Evolutionary conservation across 2,797 vertebrate species (phyloP).

Genomic region (Melanotaenia boesemani): DNA sequence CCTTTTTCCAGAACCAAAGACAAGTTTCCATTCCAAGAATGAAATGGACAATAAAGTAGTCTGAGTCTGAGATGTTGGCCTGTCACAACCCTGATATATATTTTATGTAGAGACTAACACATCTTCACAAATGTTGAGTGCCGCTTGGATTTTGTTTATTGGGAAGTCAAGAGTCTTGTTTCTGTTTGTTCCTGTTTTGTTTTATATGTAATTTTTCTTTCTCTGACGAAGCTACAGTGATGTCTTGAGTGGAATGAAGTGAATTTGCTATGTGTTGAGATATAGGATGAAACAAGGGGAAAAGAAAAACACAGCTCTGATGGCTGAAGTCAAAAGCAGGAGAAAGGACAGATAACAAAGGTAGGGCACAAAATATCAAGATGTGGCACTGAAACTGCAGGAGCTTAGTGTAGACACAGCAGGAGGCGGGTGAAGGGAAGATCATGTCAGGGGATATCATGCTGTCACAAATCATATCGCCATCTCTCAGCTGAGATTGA

Average conservation of each 20-base stretch:
- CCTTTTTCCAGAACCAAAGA: no score
- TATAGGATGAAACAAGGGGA: slow-evolving; percentile 19
- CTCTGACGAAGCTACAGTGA: slow-evolving; percentile 10
- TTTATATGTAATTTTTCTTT: slow-evolving; percentile 19
- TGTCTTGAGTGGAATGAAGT: slow-evolving; percentile 25
- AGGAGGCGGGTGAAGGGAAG: slow-evolving; percentile 51
- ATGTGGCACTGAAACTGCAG: slow-evolving; percentile 43
- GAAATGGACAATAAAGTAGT: no score
- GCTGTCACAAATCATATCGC: slow-evolving; percentile 71
- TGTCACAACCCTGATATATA: slow-evolving; percentile 57
- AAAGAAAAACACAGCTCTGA: slow-evolving; percentile 30
- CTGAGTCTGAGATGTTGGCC: slow-evolving; percentile 62
- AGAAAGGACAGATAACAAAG: slow-evolving; percentile 45
- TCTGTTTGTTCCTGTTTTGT: no score
- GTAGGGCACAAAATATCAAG: slow-evolving; percentile 57
- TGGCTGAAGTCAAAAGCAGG: slow-evolving; percentile 47
- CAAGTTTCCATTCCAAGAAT: no score
- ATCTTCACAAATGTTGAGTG: slow-evolving; percentile 34
- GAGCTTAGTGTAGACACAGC: slow-evolving; percentile 64
- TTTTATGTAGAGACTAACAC: slow-evolving; percentile 73
- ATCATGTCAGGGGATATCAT: slow-evolving; percentile 69
- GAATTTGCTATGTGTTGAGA: slow-evolving; percentile 23
- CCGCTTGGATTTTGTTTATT: slow-evolving; percentile 62
- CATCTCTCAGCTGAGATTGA: slow-evolving; percentile 72
- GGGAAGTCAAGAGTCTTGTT: slow-evolving; percentile 34